These are phyloP conservation scores for Aspidiotus destructor DNA, from an alignment of 2,888 invertebrate species.

Conservation along the genomic window DNA sequence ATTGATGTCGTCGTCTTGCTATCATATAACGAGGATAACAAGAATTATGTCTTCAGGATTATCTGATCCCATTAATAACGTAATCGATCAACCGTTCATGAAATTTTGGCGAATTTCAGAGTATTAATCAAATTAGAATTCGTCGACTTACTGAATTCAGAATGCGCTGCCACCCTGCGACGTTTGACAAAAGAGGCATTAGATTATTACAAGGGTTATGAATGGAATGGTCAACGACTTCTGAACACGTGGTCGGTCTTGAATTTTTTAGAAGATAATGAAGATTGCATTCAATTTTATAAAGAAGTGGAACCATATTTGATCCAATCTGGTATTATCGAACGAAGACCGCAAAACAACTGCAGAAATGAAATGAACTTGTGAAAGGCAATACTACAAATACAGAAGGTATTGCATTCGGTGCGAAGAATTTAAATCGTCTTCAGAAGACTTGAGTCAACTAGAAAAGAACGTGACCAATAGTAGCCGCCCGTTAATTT, in stretches of 20 bases:
- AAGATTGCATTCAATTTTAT: no score
- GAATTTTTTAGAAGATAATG: slow-evolving; percentile 3
- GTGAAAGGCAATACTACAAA: slow-evolving; percentile 1
- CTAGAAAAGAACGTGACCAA: background rate
- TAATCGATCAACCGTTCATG: background rate
- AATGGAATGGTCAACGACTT: background rate
- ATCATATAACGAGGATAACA: no score
- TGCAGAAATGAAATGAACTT: slow-evolving; percentile 12
- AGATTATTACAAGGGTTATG: background rate
- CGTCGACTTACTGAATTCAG: background rate
- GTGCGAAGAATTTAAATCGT: background rate
- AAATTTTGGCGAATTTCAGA: background rate
- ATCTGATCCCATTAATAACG: background rate
- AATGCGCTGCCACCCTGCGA: background rate
- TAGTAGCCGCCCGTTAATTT: background rate
- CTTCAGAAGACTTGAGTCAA: background rate
- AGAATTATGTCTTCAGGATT: background rate
- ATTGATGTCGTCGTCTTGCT: no score
- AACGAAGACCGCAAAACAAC: background rate
- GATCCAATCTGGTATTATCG: background rate
- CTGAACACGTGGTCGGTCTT: background rate
- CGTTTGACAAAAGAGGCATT: background rate
- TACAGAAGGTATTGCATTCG: background rate
- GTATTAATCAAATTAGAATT: background rate
- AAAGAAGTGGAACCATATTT: slow-evolving; percentile 6